phyloP scores from a whole-genome alignment of 2,888 invertebrate genomes.

The Lasioglossum marginatum region DNA sequence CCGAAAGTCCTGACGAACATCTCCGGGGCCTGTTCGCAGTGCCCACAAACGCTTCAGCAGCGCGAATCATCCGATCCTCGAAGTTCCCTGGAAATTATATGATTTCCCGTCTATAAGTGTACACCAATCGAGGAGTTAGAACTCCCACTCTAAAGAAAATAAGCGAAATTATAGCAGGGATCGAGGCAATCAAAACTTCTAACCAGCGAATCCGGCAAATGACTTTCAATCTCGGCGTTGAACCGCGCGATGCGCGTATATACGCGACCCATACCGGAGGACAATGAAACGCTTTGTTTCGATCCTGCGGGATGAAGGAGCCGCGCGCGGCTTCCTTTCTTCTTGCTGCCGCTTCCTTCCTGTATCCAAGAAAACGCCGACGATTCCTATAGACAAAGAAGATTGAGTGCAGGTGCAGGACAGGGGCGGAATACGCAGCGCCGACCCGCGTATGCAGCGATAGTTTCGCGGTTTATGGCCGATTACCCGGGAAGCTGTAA shows the following conservation, averaged over 20 bases:
- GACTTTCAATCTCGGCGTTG: constrained; percentile 14
- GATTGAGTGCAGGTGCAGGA: constrained; percentile 80
- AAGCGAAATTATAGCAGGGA: constrained; percentile 8
- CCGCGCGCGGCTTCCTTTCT: constrained; percentile 33
- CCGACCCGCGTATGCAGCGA: constrained; percentile 53
- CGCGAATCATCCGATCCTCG: neutral
- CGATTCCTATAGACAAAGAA: constrained; percentile 80
- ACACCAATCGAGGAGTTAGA: neutral
- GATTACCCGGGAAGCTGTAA: constrained; percentile 72
- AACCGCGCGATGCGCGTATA: constrained; percentile 18
- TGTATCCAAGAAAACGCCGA: constrained; percentile 58
- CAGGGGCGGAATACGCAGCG: constrained; percentile 36
- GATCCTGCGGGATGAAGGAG: constrained; percentile 31
- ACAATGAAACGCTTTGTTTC: constrained; percentile 66
- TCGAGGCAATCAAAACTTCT: constrained; percentile 36
- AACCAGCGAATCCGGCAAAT: constrained; percentile 28
- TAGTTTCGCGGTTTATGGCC: constrained; percentile 72
- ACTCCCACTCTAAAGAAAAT: constrained; percentile 2
- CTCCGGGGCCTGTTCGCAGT: neutral
- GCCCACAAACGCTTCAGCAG: neutral
- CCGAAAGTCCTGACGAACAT: neutral
- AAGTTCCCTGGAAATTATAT: constrained; percentile 4
- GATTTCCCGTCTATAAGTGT: constrained; percentile 16
- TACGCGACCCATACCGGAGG: constrained; percentile 35
- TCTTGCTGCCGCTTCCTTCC: constrained; percentile 34